These are phyloP conservation scores for Ctenochaetus hawaiiensis DNA, from an alignment of 2,797 vertebrate genomes.

Conservation along the genomic window DNA sequence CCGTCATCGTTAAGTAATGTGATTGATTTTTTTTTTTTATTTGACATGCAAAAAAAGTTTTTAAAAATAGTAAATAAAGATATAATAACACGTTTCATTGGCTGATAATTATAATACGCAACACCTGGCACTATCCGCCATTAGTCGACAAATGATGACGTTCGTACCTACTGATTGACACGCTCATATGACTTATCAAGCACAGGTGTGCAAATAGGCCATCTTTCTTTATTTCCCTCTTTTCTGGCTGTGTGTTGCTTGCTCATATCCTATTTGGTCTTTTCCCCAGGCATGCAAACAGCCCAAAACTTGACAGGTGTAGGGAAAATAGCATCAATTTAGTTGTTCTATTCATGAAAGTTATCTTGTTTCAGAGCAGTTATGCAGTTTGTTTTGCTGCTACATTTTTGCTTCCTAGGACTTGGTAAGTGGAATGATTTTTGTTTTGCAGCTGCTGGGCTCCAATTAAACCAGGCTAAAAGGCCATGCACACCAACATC, in stretches of 20 bases:
- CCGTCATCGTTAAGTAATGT: too few species aligned
- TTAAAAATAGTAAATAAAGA: too few species aligned
- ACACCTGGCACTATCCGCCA: constrained; percentile 16
- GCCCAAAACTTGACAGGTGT: background rate
- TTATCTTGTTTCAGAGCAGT: constrained; percentile 5
- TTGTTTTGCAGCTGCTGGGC: constrained; percentile 5
- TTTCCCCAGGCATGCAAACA: background rate
- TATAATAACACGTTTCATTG: too few species aligned
- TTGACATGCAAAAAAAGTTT: too few species aligned
- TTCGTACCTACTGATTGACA: background rate
- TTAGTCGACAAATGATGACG: constrained; percentile 6
- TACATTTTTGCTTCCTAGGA: constrained; percentile 27
- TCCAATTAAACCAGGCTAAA: background rate
- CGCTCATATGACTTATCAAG: background rate
- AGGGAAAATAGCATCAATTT: background rate
- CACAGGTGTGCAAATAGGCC: constrained; percentile 14
- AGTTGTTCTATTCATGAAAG: background rate
- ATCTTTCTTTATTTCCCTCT: accelerated
- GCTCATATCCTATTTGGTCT: accelerated
- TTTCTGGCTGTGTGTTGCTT: background rate
- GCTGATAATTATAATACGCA: background rate
- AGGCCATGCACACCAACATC: constrained; percentile 4
- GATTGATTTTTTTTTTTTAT: too few species aligned
- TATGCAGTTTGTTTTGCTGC: constrained; percentile 41
- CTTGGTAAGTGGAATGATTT: constrained; percentile 32